A percentile compares a stretch with the other conserved stretches of the same genome.
Conservation (phyloP, 1,140 invertebrate species). For the Ceratoteleas bidentatus region DNA sequence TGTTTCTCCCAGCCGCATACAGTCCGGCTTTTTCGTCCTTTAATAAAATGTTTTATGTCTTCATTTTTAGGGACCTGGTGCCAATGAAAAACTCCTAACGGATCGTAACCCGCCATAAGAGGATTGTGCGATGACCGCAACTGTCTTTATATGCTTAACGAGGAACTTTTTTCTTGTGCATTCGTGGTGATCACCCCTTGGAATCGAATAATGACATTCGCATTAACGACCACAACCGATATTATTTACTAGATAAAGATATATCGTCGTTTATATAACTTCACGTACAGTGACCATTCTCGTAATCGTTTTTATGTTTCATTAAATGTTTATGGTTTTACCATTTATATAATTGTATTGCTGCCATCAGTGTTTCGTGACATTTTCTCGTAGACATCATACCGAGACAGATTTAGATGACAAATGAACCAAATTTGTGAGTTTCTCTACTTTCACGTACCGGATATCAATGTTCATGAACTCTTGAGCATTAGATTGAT, state of each 20-base stretch:
- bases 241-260: constrained; percentile 56
- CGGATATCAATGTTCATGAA: too few species aligned
- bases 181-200: constrained; percentile 35
- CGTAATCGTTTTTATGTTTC: constrained; percentile 43
- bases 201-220: constrained; percentile 56
- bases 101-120: constrained; percentile 56
- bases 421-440: too few species aligned
- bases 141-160: constrained; percentile 63
- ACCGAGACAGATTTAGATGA: too few species aligned
- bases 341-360: too few species aligned
- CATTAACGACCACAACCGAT: constrained; percentile 50
- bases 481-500: too few species aligned
- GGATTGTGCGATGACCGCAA: constrained; percentile 53
- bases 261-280: constrained; percentile 36
- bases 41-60: constrained; percentile 64
- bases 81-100: constrained; percentile 52
- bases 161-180: constrained; percentile 37
- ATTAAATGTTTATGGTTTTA: too few species aligned
- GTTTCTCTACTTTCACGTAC: too few species aligned
- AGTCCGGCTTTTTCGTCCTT: constrained; percentile 34
- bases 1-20: constrained; percentile 13
- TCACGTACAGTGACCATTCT: constrained; percentile 24
- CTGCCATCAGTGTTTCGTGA: too few species aligned
- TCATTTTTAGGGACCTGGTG: constrained; percentile 52
- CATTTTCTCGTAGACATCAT: too few species aligned